Conservation (phyloP, 2,888 invertebrate species). For the Eilema griseolum region DNA sequence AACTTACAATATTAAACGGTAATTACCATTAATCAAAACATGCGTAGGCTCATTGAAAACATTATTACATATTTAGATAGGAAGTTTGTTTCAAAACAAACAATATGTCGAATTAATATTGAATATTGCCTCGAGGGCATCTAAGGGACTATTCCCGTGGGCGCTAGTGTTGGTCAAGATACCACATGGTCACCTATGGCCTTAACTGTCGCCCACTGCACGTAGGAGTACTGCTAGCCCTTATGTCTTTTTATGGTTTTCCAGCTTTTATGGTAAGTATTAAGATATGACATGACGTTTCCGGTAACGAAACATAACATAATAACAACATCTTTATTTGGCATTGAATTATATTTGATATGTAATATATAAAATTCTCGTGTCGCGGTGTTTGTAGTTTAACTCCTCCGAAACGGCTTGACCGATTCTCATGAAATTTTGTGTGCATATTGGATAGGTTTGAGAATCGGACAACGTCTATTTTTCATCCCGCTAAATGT, state of each 20-base stretch:
- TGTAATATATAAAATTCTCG: too few species aligned
- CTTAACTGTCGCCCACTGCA: slow-evolving; percentile 41
- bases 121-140: slow-evolving; percentile 15
- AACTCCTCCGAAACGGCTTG: too few species aligned
- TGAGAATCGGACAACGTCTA: too few species aligned
- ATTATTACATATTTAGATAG: neutral
- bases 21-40: slow-evolving; percentile 1
- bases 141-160: slow-evolving; percentile 42
- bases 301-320: slow-evolving; percentile 3
- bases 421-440: too few species aligned
- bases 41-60: slow-evolving; percentile 19
- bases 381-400: too few species aligned
- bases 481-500: too few species aligned
- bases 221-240: slow-evolving; percentile 29
- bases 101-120: slow-evolving; percentile 16
- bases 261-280: slow-evolving; percentile 6
- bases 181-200: slow-evolving; percentile 35
- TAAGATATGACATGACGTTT: slow-evolving; percentile 7
- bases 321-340: neutral
- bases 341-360: neutral
- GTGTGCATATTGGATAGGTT: too few species aligned
- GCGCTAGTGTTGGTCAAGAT: slow-evolving; percentile 41
- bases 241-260: slow-evolving; percentile 12
- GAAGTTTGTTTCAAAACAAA: slow-evolving; percentile 13
- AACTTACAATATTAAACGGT: neutral